Evolutionary conservation across 2,888 invertebrate species (phyloP).

Genomic region (Anthoptus insignis): DNA sequence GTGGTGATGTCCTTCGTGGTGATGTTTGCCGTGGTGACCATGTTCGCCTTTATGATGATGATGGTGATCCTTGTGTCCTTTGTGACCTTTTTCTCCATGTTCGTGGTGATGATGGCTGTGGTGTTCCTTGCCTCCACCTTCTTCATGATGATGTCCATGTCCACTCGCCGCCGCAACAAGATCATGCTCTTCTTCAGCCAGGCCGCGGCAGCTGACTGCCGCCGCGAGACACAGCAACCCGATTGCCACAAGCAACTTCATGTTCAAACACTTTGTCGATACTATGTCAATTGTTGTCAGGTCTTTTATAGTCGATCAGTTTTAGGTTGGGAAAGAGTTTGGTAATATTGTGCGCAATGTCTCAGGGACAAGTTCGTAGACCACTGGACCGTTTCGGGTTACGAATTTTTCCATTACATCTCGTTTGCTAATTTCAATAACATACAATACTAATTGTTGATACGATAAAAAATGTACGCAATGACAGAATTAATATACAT

Average conservation of each 20-base stretch:
- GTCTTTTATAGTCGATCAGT: constrained; percentile 75
- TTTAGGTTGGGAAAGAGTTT: constrained; percentile 76
- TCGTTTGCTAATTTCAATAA: constrained; percentile 39
- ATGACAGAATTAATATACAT: background rate
- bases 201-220: constrained; percentile 70
- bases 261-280: constrained; percentile 55
- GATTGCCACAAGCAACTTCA: constrained; percentile 74
- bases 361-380: constrained; percentile 58
- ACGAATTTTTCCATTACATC: constrained; percentile 50
- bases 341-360: constrained; percentile 66
- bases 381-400: constrained; percentile 71
- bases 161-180: constrained; percentile 77
- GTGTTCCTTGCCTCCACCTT: constrained; percentile 78
- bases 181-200: constrained; percentile 74
- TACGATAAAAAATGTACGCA: constrained; percentile 4
- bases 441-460: constrained; percentile 23
- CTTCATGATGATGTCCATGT: constrained; percentile 73
- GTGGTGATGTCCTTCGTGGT: constrained; percentile 75
- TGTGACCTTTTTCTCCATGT: constrained; percentile 76
- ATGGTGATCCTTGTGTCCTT: constrained; percentile 81
- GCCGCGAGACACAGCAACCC: constrained; percentile 76
- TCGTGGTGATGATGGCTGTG: constrained; percentile 78
- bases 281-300: constrained; percentile 51
- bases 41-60: constrained; percentile 82
- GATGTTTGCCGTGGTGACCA: constrained; percentile 77